phyloP scores from a whole-genome alignment of 2,113 vertebrate species.

The Oncorhynchus mykiss region DNA sequence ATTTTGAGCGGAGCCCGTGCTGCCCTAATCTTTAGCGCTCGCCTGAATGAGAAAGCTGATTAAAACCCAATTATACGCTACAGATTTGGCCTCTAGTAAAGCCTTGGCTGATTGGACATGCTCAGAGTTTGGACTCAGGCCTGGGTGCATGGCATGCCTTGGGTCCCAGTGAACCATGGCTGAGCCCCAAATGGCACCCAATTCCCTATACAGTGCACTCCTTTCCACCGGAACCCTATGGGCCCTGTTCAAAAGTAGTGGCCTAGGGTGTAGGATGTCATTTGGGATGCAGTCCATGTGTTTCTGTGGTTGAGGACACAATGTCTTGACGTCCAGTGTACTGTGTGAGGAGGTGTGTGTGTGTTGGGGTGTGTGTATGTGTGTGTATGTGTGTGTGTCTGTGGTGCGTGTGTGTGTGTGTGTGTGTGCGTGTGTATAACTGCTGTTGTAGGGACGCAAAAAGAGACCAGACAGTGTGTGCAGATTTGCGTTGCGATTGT shows the following conservation, averaged over 20 bases:
- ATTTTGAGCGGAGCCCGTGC: slow-evolving; percentile 67
- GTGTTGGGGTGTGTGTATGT: too few relatives aligned
- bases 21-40: slow-evolving; percentile 61
- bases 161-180: slow-evolving; percentile 32
- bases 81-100: slow-evolving; percentile 70
- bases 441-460: too few relatives aligned
- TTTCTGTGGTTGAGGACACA: too few relatives aligned
- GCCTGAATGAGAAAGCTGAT: slow-evolving; percentile 70
- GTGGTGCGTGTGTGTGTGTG: too few relatives aligned
- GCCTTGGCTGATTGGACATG: slow-evolving; percentile 63
- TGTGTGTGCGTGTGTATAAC: too few relatives aligned
- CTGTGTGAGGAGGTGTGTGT: too few relatives aligned
- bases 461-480: too few relatives aligned
- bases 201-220: slow-evolving; percentile 7
- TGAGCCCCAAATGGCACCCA: neutral
- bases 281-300: too few relatives aligned
- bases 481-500: too few relatives aligned
- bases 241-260: neutral
- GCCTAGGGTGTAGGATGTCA: too few relatives aligned
- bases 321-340: too few relatives aligned
- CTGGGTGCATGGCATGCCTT: slow-evolving; percentile 52
- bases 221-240: slow-evolving; percentile 29
- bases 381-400: too few relatives aligned
- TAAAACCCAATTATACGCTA: slow-evolving; percentile 76
- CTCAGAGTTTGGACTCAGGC: slow-evolving; percentile 48